These are phyloP conservation scores for Drosophila persimilis DNA, from an alignment of 1,140 invertebrate genomes.

Conservation along the genomic window DNA sequence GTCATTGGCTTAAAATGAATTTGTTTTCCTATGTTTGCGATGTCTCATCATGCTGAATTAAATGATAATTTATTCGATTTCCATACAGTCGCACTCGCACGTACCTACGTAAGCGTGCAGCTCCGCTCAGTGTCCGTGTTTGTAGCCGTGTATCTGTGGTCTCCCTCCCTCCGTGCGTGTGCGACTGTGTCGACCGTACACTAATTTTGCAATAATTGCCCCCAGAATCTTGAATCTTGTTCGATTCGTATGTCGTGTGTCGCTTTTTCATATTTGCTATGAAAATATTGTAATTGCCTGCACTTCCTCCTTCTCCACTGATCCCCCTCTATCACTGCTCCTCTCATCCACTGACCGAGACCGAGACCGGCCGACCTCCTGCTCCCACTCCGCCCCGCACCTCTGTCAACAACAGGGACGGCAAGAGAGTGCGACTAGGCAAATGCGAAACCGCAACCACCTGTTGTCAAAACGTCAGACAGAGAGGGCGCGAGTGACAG, in stretches of 20 bases:
- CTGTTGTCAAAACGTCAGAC: conserved; percentile 27
- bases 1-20: conserved; percentile 20
- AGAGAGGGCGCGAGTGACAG: neutral
- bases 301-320: neutral
- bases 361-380: too few species aligned
- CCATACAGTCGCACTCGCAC: neutral
- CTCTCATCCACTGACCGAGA: too few species aligned
- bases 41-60: conserved; percentile 7
- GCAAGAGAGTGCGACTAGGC: conserved; percentile 5
- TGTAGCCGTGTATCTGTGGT: too few species aligned
- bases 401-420: conserved; percentile 2
- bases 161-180: neutral
- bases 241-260: conserved; percentile 22
- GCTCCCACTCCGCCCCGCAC: too few species aligned
- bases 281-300: conserved; percentile 27
- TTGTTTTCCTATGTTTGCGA: conserved; percentile 17
- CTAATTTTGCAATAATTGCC: conserved; percentile 26
- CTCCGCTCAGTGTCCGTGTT: too few species aligned
- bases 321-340: too few species aligned
- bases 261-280: conserved; percentile 19
- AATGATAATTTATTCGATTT: conserved; percentile 31
- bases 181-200: neutral
- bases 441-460: conserved; percentile 27
- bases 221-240: conserved; percentile 13
- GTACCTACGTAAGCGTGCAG: neutral